Conservation (phyloP, 2,113 vertebrate genomes). For the Tautogolabrus adspersus region DNA sequence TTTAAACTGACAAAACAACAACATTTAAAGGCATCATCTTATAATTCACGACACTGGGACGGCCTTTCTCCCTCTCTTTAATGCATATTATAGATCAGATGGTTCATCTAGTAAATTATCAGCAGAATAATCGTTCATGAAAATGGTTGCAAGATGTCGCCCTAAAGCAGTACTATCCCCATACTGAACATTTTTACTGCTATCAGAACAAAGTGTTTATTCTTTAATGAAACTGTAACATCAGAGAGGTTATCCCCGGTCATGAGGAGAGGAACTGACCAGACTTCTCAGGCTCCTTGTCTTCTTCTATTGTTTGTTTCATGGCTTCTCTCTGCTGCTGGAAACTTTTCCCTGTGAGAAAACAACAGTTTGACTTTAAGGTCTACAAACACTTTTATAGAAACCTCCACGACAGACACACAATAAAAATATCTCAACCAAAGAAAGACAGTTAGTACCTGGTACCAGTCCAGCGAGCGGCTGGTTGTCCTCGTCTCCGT, state of each 20-base stretch:
- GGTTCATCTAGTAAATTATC: too few relatives aligned
- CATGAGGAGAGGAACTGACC: conserved; percentile 79
- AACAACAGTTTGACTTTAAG: background rate
- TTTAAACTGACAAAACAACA: too few relatives aligned
- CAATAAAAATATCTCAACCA: background rate
- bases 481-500: conserved; percentile 98
- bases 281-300: conserved; percentile 98
- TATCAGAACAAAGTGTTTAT: background rate
- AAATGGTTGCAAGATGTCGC: too few relatives aligned
- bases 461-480: conserved; percentile 96
- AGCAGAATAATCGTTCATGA: too few relatives aligned
- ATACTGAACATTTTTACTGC: too few relatives aligned
- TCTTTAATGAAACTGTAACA: too few relatives aligned
- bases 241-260: too few relatives aligned
- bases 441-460: conserved; percentile 81
- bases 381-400: background rate
- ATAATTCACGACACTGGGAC: too few relatives aligned
- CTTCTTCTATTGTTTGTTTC: conserved; percentile 99
- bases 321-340: conserved; percentile 99
- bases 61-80: too few relatives aligned
- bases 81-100: too few relatives aligned
- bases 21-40: too few relatives aligned
- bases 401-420: background rate
- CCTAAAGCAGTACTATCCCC: too few relatives aligned
- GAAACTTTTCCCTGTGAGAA: conserved; percentile 92